These are phyloP conservation scores for Perodicticus potto DNA, from an alignment of 2,797 vertebrate species.

Conservation along the genomic window DNA sequence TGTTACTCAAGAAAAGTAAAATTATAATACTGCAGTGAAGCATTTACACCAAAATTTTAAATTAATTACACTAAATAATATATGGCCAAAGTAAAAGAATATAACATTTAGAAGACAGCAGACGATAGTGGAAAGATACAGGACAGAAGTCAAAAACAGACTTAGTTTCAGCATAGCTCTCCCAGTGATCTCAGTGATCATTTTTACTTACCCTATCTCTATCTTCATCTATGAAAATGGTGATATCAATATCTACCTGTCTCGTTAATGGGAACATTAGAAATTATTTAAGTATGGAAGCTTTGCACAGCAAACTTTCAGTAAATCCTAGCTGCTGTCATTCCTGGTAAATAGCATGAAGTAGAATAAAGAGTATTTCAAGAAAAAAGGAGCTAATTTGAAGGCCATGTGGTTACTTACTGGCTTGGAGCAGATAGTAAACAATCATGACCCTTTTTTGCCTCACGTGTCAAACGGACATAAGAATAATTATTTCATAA, in stretches of 20 bases:
- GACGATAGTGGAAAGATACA: background rate
- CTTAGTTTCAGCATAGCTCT: background rate
- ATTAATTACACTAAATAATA: background rate
- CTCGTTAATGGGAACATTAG: background rate
- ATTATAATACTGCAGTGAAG: background rate
- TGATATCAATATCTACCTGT: background rate
- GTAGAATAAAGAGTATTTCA: background rate
- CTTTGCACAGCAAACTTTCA: background rate
- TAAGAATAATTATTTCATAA: conserved; percentile 5
- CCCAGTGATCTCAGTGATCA: background rate
- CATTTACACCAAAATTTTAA: background rate
- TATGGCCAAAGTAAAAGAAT: background rate
- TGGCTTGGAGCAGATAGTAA: background rate
- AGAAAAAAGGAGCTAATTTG: background rate
- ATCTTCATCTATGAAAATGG: conserved; percentile 6
- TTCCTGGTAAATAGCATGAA: background rate
- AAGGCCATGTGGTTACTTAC: conserved; percentile 21
- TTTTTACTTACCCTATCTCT: background rate
- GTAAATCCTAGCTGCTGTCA: background rate
- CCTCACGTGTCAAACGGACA: background rate
- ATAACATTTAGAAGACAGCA: background rate
- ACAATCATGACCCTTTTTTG: background rate
- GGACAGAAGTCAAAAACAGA: background rate
- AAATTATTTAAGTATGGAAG: background rate
- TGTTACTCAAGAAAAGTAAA: background rate